Percentiles rank a stretch among this genome's conserved stretches.
phyloP scores from a whole-genome alignment of 2,797 vertebrate species.

The Zonotrichia albicollis region DNA sequence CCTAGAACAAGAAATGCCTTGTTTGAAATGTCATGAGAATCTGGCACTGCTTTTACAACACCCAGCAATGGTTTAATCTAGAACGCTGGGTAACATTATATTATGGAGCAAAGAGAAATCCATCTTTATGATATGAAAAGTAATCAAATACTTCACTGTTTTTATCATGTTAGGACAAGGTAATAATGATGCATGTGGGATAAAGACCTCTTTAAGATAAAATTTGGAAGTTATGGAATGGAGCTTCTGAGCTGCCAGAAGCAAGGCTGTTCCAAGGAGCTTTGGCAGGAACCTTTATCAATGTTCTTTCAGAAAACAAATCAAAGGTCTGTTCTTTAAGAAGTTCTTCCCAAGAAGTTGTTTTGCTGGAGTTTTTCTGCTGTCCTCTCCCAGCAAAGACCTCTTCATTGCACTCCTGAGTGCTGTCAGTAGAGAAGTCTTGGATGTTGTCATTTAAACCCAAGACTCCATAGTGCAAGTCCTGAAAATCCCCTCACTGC shows the following conservation, averaged over 20 bases:
- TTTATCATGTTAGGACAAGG: background rate
- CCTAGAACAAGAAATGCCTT: background rate
- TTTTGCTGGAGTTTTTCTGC: background rate
- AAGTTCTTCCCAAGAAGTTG: background rate
- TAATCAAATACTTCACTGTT: background rate
- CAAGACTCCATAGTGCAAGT: background rate
- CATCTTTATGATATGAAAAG: background rate
- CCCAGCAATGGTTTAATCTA: background rate
- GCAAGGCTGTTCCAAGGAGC: background rate
- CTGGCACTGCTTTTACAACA: background rate
- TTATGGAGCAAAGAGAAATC: background rate
- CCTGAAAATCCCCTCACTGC: background rate
- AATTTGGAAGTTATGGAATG: background rate
- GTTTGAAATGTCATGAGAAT: background rate
- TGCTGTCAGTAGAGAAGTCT: background rate
- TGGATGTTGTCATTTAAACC: background rate
- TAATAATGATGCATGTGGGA: background rate
- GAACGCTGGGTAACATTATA: background rate
- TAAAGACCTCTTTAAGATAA: background rate
- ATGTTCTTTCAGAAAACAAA: background rate
- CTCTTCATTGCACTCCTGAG: background rate
- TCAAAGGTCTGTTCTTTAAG: background rate
- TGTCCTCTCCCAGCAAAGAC: background rate
- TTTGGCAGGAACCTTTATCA: background rate
- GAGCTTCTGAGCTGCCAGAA: background rate